Evolutionary conservation across 2,797 vertebrate species (phyloP).

Genomic region (Salarias fasciatus): DNA sequence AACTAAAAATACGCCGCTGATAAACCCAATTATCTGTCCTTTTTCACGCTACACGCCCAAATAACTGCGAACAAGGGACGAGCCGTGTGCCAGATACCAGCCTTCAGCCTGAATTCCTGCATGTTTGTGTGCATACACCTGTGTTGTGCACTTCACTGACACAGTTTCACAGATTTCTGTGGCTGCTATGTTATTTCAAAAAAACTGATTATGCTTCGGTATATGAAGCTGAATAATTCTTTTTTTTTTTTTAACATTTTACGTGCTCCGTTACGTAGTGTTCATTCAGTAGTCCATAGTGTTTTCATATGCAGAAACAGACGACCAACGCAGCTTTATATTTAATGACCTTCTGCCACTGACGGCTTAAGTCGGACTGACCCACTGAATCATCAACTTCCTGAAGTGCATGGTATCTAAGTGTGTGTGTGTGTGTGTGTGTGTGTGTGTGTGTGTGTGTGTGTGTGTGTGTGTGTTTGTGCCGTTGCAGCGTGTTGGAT

Average conservation of each 20-base stretch:
- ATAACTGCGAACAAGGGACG: constrained; percentile 44
- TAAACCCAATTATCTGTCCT: constrained; percentile 71
- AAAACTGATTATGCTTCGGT: too few relatives aligned
- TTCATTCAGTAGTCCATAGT: too few relatives aligned
- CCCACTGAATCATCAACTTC: constrained; percentile 51
- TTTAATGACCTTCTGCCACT: too few relatives aligned
- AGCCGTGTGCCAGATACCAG: constrained; percentile 48
- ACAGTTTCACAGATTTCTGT: neutral
- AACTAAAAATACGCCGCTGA: constrained; percentile 68
- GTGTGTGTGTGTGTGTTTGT: constrained; percentile 23
- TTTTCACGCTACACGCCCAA: constrained; percentile 63
- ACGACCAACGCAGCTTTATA: too few relatives aligned
- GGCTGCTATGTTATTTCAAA: constrained; percentile 1
- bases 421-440: too few relatives aligned
- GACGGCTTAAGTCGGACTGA: constrained; percentile 63
- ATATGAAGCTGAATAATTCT: too few relatives aligned
- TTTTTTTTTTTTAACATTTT: too few relatives aligned
- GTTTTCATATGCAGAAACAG: too few relatives aligned
- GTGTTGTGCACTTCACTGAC: constrained; percentile 10
- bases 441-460: too few relatives aligned
- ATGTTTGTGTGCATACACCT: constrained; percentile 25
- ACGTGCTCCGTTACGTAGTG: too few relatives aligned
- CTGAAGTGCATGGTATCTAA: constrained; percentile 40
- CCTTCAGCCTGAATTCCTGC: constrained; percentile 14
- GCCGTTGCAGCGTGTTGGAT: constrained; percentile 18